phyloP scores from a whole-genome alignment of 2,888 invertebrate species.

The Folsomia manolachei region DNA sequence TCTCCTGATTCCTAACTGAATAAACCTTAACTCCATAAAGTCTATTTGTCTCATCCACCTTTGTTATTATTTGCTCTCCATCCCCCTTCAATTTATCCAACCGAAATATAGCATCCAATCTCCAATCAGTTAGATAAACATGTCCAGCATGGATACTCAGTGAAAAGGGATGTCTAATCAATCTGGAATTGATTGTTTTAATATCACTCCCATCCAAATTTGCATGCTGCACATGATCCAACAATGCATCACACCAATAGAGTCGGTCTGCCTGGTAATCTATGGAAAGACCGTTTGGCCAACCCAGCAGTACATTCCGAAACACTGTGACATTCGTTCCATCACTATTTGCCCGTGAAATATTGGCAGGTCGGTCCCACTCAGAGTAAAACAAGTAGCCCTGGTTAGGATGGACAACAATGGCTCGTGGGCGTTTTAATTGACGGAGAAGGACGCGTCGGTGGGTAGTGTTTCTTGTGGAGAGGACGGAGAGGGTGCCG shows the following conservation, averaged over 20 bases:
- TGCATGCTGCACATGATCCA: slow-evolving; percentile 94
- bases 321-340: slow-evolving; percentile 83
- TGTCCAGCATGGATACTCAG: slow-evolving; percentile 82
- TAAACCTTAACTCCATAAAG: slow-evolving; percentile 88
- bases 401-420: slow-evolving; percentile 93
- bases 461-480: slow-evolving; percentile 79
- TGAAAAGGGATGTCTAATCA: slow-evolving; percentile 86
- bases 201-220: slow-evolving; percentile 87
- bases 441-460: slow-evolving; percentile 79
- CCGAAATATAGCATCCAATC: slow-evolving; percentile 87
- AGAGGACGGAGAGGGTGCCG: slow-evolving; percentile 88
- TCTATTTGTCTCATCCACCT: slow-evolving; percentile 85
- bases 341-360: slow-evolving; percentile 86
- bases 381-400: slow-evolving; percentile 87
- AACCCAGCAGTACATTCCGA: slow-evolving; percentile 85
- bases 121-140: slow-evolving; percentile 97
- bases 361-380: slow-evolving; percentile 95
- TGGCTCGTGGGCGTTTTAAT: slow-evolving; percentile 87
- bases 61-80: slow-evolving; percentile 78
- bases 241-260: slow-evolving; percentile 95
- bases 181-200: slow-evolving; percentile 77
- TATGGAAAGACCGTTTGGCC: slow-evolving; percentile 95
- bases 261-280: slow-evolving; percentile 83
- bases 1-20: slow-evolving; percentile 70
- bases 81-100: slow-evolving; percentile 85